Conservation (phyloP, 2,888 invertebrate species). For the Antheraea assamensis region DNA sequence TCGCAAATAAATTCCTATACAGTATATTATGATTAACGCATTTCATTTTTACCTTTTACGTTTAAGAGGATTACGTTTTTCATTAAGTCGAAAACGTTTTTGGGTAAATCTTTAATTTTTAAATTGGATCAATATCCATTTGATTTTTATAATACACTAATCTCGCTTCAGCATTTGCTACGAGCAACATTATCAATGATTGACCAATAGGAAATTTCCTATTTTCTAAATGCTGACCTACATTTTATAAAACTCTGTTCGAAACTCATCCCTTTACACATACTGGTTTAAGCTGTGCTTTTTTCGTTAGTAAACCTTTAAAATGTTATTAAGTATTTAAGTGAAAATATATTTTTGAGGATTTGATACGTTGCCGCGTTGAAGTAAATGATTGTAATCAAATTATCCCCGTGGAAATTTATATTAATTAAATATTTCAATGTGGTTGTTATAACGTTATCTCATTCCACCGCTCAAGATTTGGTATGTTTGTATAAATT, state of each 20-base stretch:
- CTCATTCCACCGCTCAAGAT: not conserved
- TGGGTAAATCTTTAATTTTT: not conserved
- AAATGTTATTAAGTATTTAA: too few species aligned
- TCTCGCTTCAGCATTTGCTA: too few species aligned
- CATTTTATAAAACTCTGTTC: too few species aligned
- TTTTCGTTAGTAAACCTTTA: too few species aligned
- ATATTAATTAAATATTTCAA: too few species aligned
- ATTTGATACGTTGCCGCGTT: not conserved
- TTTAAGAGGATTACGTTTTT: not conserved
- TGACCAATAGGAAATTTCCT: too few species aligned
- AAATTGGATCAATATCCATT: not conserved
- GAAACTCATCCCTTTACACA: too few species aligned
- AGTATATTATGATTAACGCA: slow-evolving; percentile 1
- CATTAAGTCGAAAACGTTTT: not conserved
- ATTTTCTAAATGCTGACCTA: too few species aligned
- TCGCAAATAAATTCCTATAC: not conserved
- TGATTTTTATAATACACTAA: not conserved
- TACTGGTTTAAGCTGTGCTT: too few species aligned
- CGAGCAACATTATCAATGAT: too few species aligned
- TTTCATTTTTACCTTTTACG: not conserved
- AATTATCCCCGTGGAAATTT: not conserved
- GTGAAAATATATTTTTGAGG: too few species aligned
- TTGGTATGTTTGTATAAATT: not conserved
- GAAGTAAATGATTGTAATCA: not conserved
- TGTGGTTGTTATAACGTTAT: not conserved